Percentiles rank a stretch among this genome's conserved stretches.
phyloP scores from a whole-genome alignment of 2,888 invertebrate species.

The Hemaris fuciformis region DNA sequence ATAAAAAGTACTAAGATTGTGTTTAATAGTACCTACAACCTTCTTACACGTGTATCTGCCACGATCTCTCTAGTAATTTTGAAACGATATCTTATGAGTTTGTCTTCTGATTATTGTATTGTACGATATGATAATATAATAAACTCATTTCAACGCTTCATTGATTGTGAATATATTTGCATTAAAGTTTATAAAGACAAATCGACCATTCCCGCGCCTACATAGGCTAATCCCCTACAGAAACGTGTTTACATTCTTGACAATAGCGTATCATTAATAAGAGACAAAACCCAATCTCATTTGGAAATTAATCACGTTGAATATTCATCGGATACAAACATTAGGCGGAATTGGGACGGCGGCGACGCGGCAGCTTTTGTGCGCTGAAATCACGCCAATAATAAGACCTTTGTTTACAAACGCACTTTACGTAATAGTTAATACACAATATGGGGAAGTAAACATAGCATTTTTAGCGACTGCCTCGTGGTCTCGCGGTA shows the following conservation, averaged over 20 bases:
- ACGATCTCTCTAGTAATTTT: no score
- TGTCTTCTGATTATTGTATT: no score
- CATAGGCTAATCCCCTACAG: neutral
- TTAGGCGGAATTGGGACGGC: conserved; percentile 17
- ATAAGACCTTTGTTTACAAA: neutral
- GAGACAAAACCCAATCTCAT: conserved; percentile 21
- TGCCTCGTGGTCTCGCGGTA: no score
- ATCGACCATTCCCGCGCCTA: neutral
- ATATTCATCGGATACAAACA: conserved; percentile 25
- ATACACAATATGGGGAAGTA: neutral
- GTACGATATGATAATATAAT: no score
- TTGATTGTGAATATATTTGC: neutral
- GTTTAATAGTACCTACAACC: no score
- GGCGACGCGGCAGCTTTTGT: neutral
- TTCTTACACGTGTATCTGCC: no score
- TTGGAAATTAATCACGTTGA: conserved; percentile 24
- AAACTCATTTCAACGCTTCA: no score
- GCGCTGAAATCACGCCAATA: neutral
- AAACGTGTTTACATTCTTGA: neutral
- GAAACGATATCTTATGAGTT: no score
- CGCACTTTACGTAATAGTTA: neutral
- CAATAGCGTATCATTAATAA: neutral
- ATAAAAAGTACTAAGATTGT: no score
- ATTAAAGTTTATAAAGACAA: neutral
- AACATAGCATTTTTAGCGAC: neutral